Evolutionary conservation across 2,113 vertebrate species (phyloP).

Genomic region (Neodon shergylaensis): DNA sequence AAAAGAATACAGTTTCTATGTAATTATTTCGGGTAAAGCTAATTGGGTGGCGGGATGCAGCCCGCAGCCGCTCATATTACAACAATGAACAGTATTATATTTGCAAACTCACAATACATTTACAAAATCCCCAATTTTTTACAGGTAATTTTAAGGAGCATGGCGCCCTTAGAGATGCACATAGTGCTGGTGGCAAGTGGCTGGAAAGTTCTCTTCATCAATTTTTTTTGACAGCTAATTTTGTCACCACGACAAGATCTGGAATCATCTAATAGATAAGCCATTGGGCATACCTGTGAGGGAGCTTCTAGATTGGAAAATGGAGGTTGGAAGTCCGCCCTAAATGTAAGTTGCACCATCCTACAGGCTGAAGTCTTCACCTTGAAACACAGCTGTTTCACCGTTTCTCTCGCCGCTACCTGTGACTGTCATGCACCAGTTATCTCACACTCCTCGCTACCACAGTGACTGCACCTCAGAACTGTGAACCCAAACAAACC

Average conservation of each 20-base stretch:
- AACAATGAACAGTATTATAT: not conserved
- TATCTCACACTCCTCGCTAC: not conserved
- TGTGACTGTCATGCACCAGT: not conserved
- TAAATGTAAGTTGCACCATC: not conserved
- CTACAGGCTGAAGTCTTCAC: not conserved
- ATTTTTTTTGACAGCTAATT: not conserved
- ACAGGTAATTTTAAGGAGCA: conserved; percentile 1
- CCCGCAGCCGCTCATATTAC: too few relatives aligned
- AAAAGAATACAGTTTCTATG: too few relatives aligned
- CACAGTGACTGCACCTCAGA: not conserved
- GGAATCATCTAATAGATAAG: not conserved
- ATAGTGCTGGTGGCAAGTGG: fast-evolving
- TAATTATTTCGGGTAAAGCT: too few relatives aligned
- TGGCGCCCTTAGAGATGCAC: not conserved
- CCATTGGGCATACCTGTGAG: not conserved
- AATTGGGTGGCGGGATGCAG: too few relatives aligned
- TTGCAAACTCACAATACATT: not conserved
- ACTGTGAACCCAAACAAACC: too few relatives aligned
- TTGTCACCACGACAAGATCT: not conserved
- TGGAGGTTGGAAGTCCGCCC: not conserved
- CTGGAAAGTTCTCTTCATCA: not conserved
- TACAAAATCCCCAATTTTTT: not conserved
- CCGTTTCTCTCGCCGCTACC: too few relatives aligned
- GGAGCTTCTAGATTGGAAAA: not conserved
- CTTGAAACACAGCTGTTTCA: not conserved